Evolutionary conservation across 1,140 invertebrate species (phyloP).

Genomic region (Ylistrum balloti): DNA sequence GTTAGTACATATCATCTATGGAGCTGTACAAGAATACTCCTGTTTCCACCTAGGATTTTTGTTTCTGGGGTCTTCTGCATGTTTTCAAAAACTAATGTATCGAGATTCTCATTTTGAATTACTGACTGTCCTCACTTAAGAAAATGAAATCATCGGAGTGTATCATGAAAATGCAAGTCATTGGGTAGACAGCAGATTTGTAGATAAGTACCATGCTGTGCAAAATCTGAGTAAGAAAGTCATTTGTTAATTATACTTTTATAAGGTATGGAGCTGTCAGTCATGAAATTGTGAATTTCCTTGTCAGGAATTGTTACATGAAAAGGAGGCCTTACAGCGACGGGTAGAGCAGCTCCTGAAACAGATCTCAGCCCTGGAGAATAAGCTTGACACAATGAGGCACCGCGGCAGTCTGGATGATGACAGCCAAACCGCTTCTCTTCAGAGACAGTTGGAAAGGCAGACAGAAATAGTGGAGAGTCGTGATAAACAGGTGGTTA

Average conservation of each 20-base stretch:
- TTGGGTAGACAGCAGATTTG: no score
- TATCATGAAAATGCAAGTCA: no score
- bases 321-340: slow-evolving; percentile 90
- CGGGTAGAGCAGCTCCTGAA: slow-evolving; percentile 91
- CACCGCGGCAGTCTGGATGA: slow-evolving; percentile 67
- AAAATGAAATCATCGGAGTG: no score
- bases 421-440: slow-evolving; percentile 60
- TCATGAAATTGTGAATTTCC: slow-evolving; percentile 61
- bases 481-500: slow-evolving; percentile 71
- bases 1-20: no score
- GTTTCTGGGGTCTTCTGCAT: no score
- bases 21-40: no score
- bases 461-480: slow-evolving; percentile 72
- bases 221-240: no score
- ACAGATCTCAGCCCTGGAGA: slow-evolving; percentile 90
- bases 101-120: not conserved
- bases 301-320: slow-evolving; percentile 89
- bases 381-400: slow-evolving; percentile 88
- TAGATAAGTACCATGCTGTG: no score
- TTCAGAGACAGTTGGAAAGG: slow-evolving; percentile 69
- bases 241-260: not conserved
- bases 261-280: not conserved
- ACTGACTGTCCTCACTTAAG: no score
- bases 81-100: no score
- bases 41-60: no score